Conservation (phyloP, 1,140 invertebrate species). For the Papilio aristodemus region DNA sequence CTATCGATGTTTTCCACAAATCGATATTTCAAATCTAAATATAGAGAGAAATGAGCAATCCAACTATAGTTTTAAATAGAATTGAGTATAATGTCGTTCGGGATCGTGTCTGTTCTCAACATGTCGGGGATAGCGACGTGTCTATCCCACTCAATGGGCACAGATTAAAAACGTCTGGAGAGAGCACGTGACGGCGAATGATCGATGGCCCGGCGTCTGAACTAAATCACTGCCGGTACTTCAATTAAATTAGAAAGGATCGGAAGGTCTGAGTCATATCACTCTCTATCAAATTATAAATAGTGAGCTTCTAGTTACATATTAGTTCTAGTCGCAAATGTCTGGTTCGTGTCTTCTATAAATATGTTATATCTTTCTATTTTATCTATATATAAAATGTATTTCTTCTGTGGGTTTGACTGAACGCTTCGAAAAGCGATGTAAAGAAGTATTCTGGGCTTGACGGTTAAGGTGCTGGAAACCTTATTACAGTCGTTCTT, state of each 20-base stretch:
- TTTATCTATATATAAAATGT: too few species aligned
- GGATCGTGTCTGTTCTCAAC: neutral
- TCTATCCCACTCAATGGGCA: conserved; percentile 21
- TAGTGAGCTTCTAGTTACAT: neutral
- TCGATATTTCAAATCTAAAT: neutral
- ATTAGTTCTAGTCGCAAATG: neutral
- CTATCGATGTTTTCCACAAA: too few species aligned
- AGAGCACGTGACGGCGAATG: conserved; percentile 14
- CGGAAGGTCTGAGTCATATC: neutral
- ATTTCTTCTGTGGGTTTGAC: too few species aligned
- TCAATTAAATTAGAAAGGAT: conserved; percentile 9
- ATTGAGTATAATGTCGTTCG: neutral
- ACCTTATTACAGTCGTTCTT: too few species aligned
- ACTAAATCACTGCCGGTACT: conserved; percentile 1
- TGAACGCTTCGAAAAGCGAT: too few species aligned
- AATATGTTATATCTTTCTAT: too few species aligned
- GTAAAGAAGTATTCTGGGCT: too few species aligned
- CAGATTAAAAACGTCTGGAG: conserved; percentile 20
- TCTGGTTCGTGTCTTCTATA: neutral
- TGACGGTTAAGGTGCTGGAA: too few species aligned
- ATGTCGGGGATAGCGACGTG: conserved; percentile 15
- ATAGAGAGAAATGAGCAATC: neutral
- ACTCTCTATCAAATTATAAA: neutral
- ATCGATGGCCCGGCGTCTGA: conserved; percentile 4
- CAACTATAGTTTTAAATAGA: neutral